A percentile compares a stretch with the other conserved stretches of the same genome.
Evolutionary conservation across 2,797 vertebrate species (phyloP).

Genomic region (Pangasius sanitwongsei): DNA sequence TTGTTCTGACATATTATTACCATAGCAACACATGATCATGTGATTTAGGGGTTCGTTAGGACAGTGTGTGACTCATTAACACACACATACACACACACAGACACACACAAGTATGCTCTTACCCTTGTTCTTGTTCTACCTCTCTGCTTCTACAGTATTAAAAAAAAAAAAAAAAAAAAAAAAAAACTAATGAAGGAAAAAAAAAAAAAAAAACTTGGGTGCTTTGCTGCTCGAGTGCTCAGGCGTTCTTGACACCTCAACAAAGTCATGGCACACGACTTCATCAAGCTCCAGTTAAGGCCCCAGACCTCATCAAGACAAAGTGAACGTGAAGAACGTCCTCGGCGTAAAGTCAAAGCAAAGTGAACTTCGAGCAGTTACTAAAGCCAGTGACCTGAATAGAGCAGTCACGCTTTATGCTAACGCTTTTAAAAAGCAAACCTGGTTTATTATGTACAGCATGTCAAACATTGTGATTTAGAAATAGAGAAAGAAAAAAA

Average conservation of each 20-base stretch:
- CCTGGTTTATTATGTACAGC: neutral
- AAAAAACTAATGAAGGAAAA: conserved; percentile 31
- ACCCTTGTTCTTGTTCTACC: conserved; percentile 26
- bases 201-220: conserved; percentile 40
- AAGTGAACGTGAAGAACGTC: conserved; percentile 54
- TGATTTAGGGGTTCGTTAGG: neutral
- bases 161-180: neutral
- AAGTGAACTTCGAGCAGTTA: conserved; percentile 50
- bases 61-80: neutral
- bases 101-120: neutral
- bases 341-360: conserved; percentile 51
- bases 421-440: conserved; percentile 16
- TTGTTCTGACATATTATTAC: neutral
- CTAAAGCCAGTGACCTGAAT: conserved; percentile 42
- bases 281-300: conserved; percentile 63
- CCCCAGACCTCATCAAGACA: conserved; percentile 64
- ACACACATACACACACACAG: neutral
- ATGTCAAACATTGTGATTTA: neutral
- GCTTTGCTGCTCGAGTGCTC: conserved; percentile 59
- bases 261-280: conserved; percentile 69
- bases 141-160: conserved; percentile 15
- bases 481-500: neutral
- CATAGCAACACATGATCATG: neutral
- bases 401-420: conserved; percentile 25
- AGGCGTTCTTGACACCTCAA: conserved; percentile 49